Conservation (phyloP, 2,888 invertebrate species). For the Ochropacha duplaris region DNA sequence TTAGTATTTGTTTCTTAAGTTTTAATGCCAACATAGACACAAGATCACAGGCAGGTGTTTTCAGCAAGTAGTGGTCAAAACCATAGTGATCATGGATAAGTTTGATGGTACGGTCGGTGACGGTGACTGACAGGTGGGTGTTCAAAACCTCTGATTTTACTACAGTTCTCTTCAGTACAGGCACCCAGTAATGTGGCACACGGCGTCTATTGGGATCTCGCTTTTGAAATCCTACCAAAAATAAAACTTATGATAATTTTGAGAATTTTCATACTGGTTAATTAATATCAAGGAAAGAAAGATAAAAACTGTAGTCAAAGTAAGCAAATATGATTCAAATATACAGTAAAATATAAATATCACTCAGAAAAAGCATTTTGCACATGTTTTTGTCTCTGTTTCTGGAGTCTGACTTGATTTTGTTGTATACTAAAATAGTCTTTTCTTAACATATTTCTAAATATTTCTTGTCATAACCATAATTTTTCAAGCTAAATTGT, state of each 20-base stretch:
- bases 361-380: too few species aligned
- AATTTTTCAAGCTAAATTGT: too few species aligned
- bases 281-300: too few species aligned
- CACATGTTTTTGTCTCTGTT: too few species aligned
- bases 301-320: too few species aligned
- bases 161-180: slow-evolving; percentile 89
- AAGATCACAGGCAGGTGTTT: slow-evolving; percentile 96
- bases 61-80: slow-evolving; percentile 96
- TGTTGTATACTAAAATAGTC: too few species aligned
- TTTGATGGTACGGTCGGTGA: slow-evolving; percentile 92
- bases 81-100: slow-evolving; percentile 95
- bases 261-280: too few species aligned
- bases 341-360: too few species aligned
- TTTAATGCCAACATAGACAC: slow-evolving; percentile 92
- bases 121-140: slow-evolving; percentile 90
- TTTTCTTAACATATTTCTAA: too few species aligned
- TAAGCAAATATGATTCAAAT: too few species aligned
- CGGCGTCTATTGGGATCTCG: slow-evolving; percentile 83
- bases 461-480: too few species aligned
- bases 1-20: slow-evolving; percentile 92
- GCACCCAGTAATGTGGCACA: slow-evolving; percentile 94
- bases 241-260: neutral
- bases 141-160: slow-evolving; percentile 96
- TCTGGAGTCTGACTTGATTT: too few species aligned
- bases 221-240: slow-evolving; percentile 85